These are phyloP conservation scores for Xiphorhynchus elegans DNA, from an alignment of 2,113 vertebrate genomes.

Conservation along the genomic window DNA sequence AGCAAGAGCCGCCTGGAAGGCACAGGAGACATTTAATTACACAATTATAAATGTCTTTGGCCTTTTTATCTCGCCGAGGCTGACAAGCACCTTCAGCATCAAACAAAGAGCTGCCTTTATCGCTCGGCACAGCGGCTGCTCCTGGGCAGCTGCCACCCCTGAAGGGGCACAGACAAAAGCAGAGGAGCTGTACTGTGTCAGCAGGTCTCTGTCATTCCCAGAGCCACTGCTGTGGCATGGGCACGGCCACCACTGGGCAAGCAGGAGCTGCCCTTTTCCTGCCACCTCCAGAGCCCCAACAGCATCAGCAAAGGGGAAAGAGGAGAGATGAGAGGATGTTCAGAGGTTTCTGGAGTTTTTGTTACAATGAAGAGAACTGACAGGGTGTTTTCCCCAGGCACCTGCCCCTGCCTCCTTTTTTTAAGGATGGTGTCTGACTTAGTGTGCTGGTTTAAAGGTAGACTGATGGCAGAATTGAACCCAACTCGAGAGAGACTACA, in stretches of 20 bases:
- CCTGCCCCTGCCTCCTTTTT: background rate
- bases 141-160: conserved; percentile 21
- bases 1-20: background rate
- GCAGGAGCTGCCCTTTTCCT: background rate
- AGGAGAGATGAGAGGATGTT: accelerated
- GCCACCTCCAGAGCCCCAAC: accelerated
- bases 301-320: background rate
- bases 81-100: conserved; percentile 38
- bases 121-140: background rate
- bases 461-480: too few species aligned
- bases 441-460: too few species aligned
- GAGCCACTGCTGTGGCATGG: background rate
- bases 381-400: background rate
- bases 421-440: background rate
- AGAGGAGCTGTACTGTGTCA: background rate
- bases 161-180: background rate
- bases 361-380: background rate
- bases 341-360: background rate
- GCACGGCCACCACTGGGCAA: background rate
- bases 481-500: too few species aligned
- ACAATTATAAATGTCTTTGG: conserved; percentile 50
- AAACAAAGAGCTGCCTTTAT: conserved; percentile 52
- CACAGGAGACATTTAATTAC: conserved; percentile 34
- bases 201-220: background rate
- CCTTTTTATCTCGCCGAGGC: conserved; percentile 22